Base-by-base conservation (phyloP, 2,888 invertebrate genomes). In the Aporophyla lueneburgensis region DNA sequence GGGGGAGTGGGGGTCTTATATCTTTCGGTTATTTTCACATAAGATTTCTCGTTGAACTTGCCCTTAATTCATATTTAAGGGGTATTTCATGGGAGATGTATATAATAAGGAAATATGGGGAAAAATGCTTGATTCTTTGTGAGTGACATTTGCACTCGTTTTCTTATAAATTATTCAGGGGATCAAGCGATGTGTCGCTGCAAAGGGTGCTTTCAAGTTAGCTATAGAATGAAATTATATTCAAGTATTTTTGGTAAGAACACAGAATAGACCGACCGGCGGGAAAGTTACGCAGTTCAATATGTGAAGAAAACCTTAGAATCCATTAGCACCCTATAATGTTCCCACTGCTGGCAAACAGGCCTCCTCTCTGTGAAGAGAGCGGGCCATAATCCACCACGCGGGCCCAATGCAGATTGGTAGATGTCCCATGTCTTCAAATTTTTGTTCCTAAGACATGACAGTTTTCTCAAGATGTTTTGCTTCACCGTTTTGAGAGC, bases 21-120 rank as follows among this genome's bases (percentile, higher is more conserved):
- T 69, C 24, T 70, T 71, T 67, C 49, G 78, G 46, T 65, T 46
- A 71, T 67, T 76, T 79, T 58, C 71, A 67, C 68, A 74, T 81
- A 49, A 84, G 79, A 68, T 71, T 80, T 84, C 80, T 84, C 63
- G 78, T 76, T 21, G 40, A 71, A 70, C 46, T 75, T 66, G 66
- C 9, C 40, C 68, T 81, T 84, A 81, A 78, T 80, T 86, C 77
- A 80, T 81, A 75, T 78, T 78, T 86, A 77, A 77, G 62, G 71
- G 58, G 46, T 80, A 49, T 65, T 69, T 58, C 49, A 69, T 82
- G 65, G 27, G 12, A 49, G 51, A 74, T 51, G 59, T 58, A 21
- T 72, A n/a, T 82, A 65, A 74, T 71, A 68, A 81, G 71, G 40
- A 78, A 78, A 68, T 74, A 70, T 67, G 62, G 27, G 33, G 51